Evolutionary conservation across 2,797 vertebrate species (phyloP).

Genomic region (Sciurus carolinensis): DNA sequence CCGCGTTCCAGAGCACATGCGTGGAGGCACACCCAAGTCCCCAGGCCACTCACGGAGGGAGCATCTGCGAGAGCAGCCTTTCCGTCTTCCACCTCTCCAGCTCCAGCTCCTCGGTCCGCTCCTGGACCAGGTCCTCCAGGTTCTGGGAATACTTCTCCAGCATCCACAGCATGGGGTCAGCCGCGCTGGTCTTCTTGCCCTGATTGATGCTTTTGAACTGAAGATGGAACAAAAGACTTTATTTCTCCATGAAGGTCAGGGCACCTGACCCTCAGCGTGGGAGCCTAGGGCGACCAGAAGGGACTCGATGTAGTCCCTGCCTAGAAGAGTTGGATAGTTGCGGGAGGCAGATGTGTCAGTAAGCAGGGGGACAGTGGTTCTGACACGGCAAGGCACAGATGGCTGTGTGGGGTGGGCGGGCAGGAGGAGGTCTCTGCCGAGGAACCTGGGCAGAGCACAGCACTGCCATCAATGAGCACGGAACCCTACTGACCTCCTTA

Average conservation of each 20-base stretch:
- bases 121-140: slow-evolving; percentile 94
- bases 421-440: background rate
- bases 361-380: background rate
- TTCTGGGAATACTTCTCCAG: slow-evolving; percentile 95
- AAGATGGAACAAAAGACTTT: slow-evolving; percentile 51
- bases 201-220: slow-evolving; percentile 97
- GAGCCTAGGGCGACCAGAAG: background rate
- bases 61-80: slow-evolving; percentile 95
- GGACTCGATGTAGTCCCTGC: background rate
- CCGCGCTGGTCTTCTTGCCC: slow-evolving; percentile 94
- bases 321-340: background rate
- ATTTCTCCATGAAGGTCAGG: background rate
- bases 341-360: background rate
- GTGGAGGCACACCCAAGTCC: background rate
- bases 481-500: background rate
- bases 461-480: background rate
- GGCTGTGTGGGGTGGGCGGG: background rate
- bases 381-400: background rate
- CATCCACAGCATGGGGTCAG: slow-evolving; percentile 95
- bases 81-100: slow-evolving; percentile 96
- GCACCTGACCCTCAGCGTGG: background rate
- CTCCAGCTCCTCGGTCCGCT: slow-evolving; percentile 94
- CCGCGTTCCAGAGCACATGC: background rate
- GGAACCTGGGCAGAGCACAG: background rate
- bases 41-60: slow-evolving; percentile 91